A percentile compares a stretch with the other conserved stretches of the same genome.
phyloP scores from a whole-genome alignment of 2,113 vertebrate species.

The Sinocyclocheilus rhinocerous region DNA sequence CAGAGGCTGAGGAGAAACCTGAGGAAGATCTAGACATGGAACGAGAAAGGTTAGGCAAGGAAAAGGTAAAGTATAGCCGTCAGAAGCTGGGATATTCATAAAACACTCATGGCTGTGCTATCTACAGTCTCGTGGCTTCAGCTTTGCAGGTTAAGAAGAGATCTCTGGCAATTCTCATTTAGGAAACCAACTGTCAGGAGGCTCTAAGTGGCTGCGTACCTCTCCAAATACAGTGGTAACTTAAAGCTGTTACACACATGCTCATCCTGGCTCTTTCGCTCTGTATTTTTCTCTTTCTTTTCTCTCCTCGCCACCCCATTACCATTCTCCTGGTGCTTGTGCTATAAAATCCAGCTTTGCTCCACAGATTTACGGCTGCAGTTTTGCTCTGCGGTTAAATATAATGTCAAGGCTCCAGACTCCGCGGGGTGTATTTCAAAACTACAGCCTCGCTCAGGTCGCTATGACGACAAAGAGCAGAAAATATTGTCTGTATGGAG shows the following conservation, averaged over 20 bases:
- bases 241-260: conserved; percentile 1
- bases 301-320: not conserved
- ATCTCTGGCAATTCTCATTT: conserved; percentile 63
- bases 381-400: conserved; percentile 62
- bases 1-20: conserved; percentile 33
- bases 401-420: conserved; percentile 66
- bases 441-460: conserved; percentile 63
- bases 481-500: conserved; percentile 55
- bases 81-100: conserved; percentile 17
- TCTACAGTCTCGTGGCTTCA: conserved; percentile 29
- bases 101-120: conserved; percentile 22
- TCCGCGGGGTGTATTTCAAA: conserved; percentile 64
- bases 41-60: not conserved
- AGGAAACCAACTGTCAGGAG: conserved; percentile 66
- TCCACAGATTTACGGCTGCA: conserved; percentile 67
- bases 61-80: not conserved
- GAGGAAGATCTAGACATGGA: conserved; percentile 28
- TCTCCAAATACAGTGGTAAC: conserved; percentile 47
- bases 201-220: conserved; percentile 60
- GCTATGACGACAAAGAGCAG: conserved; percentile 58
- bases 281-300: conserved; percentile 13
- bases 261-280: conserved; percentile 4
- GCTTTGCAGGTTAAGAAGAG: conserved; percentile 56
- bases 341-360: conserved; percentile 62
- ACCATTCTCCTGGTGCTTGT: conserved; percentile 13